These are phyloP conservation scores for Neuroscelio doddi DNA, from an alignment of 2,888 invertebrate species.

Conservation along the genomic window DNA sequence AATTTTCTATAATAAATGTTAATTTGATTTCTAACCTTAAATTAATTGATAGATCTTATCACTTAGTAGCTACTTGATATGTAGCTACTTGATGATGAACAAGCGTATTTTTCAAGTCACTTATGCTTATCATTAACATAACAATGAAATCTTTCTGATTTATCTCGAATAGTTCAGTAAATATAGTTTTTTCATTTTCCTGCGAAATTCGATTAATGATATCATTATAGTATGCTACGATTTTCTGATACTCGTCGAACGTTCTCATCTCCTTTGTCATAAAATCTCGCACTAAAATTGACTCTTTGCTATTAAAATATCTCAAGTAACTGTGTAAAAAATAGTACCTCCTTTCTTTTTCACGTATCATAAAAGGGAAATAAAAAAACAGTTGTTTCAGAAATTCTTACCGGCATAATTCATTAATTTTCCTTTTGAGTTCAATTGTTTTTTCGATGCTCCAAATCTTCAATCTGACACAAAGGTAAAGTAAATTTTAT, in stretches of 20 bases:
- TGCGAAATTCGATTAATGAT: slow-evolving; percentile 77
- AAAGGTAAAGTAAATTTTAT: too few species aligned
- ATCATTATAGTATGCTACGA: slow-evolving; percentile 77
- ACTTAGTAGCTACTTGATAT: slow-evolving; percentile 84
- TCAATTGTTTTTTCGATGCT: slow-evolving; percentile 82
- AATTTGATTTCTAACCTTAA: slow-evolving; percentile 1
- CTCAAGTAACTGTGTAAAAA: slow-evolving; percentile 53
- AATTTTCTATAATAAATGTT: not conserved
- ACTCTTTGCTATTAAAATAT: slow-evolving; percentile 61
- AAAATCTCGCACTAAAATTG: slow-evolving; percentile 76
- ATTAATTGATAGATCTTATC: slow-evolving; percentile 73
- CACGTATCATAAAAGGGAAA: not conserved
- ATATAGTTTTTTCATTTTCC: slow-evolving; percentile 77
- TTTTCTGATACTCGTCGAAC: slow-evolving; percentile 78
- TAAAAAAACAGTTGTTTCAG: slow-evolving; percentile 6
- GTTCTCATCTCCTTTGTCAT: slow-evolving; percentile 77
- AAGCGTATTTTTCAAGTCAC: slow-evolving; percentile 79
- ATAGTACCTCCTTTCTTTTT: too few species aligned
- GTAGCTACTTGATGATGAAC: slow-evolving; percentile 84
- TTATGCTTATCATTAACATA: slow-evolving; percentile 80
- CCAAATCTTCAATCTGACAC: slow-evolving; percentile 77
- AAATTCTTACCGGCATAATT: slow-evolving; percentile 73
- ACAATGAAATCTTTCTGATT: slow-evolving; percentile 84
- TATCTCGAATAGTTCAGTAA: slow-evolving; percentile 89
- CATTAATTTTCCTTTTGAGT: slow-evolving; percentile 81